Conservation (phyloP, 2,888 invertebrate genomes). For the Germaria angustata region DNA sequence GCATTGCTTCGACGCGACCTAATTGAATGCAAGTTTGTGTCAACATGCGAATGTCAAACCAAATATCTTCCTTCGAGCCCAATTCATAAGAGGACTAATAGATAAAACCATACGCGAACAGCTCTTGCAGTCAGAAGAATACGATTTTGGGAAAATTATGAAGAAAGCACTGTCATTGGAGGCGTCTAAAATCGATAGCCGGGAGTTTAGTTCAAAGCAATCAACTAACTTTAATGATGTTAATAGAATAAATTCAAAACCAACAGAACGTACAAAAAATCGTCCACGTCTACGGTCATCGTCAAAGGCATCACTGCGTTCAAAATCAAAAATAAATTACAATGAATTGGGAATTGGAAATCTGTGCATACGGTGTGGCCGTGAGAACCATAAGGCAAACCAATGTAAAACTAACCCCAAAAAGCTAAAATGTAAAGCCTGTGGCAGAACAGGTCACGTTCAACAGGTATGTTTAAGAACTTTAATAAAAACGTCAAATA, state of each 20-base stretch:
- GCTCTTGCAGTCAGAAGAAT: background rate
- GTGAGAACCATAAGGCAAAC: conserved; percentile 24
- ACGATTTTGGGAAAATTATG: background rate
- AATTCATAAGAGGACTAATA: background rate
- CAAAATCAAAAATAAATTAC: conserved; percentile 20
- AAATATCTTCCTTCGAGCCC: background rate
- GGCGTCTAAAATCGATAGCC: background rate
- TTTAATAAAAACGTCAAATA: background rate
- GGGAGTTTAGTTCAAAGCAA: background rate
- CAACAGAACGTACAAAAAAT: background rate
- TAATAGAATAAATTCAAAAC: background rate
- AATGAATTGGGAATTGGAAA: conserved; percentile 22
- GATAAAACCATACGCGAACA: background rate
- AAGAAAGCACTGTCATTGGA: background rate
- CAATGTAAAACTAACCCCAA: conserved; percentile 18
- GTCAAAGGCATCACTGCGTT: background rate
- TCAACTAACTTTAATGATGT: background rate
- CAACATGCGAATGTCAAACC: background rate
- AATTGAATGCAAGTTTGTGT: conserved; percentile 28
- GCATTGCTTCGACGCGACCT: conserved; percentile 31
- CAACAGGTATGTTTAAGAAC: conserved; percentile 24
- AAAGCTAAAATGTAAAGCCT: conserved; percentile 22
- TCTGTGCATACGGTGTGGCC: conserved; percentile 25
- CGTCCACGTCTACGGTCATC: background rate
- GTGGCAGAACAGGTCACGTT: conserved; percentile 23